Conservation (phyloP, 2,113 vertebrate species). For the Pterocles orientalis region DNA sequence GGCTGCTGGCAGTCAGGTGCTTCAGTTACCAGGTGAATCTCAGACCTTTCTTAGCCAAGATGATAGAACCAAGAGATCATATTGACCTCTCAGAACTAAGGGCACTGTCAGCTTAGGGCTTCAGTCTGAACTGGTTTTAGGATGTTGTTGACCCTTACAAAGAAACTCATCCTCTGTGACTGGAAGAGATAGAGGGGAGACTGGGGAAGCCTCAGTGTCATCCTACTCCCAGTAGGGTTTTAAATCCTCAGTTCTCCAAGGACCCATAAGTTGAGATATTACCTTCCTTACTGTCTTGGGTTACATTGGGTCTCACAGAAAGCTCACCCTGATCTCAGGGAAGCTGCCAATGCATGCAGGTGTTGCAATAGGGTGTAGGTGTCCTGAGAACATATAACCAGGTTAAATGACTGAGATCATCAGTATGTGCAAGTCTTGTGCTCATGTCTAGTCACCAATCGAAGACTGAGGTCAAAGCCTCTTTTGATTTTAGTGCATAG, state of each 20-base stretch:
- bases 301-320: not conserved
- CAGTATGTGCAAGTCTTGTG: not conserved
- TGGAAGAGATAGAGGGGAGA: not conserved
- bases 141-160: not conserved
- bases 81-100: not conserved
- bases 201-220: not conserved
- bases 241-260: not conserved
- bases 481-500: not conserved
- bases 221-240: not conserved
- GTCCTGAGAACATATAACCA: not conserved
- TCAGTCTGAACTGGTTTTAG: not conserved
- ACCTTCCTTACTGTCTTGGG: rapidly evolving
- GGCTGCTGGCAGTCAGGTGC: not conserved
- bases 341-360: not conserved
- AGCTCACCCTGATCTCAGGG: not conserved
- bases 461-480: not conserved
- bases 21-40: not conserved
- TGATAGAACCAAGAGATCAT: not conserved
- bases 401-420: too few relatives aligned
- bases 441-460: not conserved
- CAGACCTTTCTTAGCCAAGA: not conserved
- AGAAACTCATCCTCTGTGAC: not conserved
- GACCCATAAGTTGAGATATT: not conserved
- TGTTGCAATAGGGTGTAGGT: not conserved
- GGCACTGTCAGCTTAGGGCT: not conserved